phyloP scores from a whole-genome alignment of 1,140 invertebrate genomes.

The Diachasma alloeum region DNA sequence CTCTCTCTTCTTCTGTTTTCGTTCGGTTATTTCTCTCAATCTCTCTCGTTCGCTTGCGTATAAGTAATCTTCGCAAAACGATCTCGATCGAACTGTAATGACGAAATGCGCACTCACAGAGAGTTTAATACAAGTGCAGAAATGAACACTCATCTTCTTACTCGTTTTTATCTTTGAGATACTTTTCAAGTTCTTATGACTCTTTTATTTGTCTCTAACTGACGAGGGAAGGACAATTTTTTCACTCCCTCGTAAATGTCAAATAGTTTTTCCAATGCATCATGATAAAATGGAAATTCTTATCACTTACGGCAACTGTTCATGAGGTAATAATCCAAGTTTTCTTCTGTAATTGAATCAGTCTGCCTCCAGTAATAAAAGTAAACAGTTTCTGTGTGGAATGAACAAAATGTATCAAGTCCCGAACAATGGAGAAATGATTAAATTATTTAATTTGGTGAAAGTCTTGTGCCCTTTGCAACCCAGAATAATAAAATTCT shows the following conservation, averaged over 20 bases:
- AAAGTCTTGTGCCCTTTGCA: neutral
- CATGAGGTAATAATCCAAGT: neutral
- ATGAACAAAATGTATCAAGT: neutral
- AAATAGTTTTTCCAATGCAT: neutral
- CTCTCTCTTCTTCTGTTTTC: neutral
- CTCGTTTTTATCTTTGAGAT: neutral
- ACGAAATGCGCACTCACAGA: neutral
- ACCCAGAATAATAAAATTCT: neutral
- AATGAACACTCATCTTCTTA: neutral
- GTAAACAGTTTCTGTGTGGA: neutral
- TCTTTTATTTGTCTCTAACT: slow-evolving; percentile 3
- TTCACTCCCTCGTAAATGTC: neutral
- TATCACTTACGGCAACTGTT: neutral
- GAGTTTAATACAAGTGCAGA: neutral
- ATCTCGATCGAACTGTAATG: slow-evolving; percentile 9
- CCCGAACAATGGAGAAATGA: neutral
- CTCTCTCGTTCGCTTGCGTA: slow-evolving; percentile 1
- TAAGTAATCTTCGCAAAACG: slow-evolving; percentile 17
- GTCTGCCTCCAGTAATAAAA: neutral
- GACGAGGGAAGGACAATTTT: neutral
- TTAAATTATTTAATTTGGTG: neutral
- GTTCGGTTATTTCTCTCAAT: neutral
- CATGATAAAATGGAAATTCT: neutral
- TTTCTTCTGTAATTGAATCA: neutral
- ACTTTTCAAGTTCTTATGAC: neutral